These are phyloP conservation scores for Channa argus DNA, from an alignment of 2,113 vertebrate species.

Conservation along the genomic window DNA sequence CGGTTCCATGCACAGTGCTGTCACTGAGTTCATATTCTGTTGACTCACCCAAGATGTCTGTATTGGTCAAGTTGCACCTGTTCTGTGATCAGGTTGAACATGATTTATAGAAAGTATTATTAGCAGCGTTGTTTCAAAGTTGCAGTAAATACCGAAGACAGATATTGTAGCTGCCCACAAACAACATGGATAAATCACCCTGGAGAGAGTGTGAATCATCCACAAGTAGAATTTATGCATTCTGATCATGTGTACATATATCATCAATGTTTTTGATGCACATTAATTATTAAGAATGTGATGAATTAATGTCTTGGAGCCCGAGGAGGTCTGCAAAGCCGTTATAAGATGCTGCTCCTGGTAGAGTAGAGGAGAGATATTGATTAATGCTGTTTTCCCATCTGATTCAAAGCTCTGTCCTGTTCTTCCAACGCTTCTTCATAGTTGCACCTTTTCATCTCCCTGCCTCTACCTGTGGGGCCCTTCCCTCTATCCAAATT, in stretches of 20 bases:
- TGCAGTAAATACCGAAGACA: constrained; percentile 8
- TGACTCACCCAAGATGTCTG: too few relatives aligned
- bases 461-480: constrained; percentile 50
- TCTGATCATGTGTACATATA: constrained; percentile 69
- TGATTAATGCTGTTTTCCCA: constrained; percentile 43
- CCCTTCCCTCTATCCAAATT: constrained; percentile 46
- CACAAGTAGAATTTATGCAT: constrained; percentile 57
- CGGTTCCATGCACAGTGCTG: too few relatives aligned
- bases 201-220: constrained; percentile 11
- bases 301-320: constrained; percentile 62
- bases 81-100: background rate
- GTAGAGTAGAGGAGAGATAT: constrained; percentile 42
- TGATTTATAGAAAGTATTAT: constrained; percentile 9
- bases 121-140: constrained; percentile 39
- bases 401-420: constrained; percentile 46
- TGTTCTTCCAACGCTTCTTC: constrained; percentile 51
- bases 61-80: background rate
- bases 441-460: constrained; percentile 53
- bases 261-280: constrained; percentile 69
- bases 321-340: constrained; percentile 36
- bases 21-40: too few relatives aligned
- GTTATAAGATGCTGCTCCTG: constrained; percentile 33
- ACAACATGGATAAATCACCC: constrained; percentile 19
- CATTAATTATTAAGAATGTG: constrained; percentile 77
- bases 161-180: constrained; percentile 16